Evolutionary conservation across 2,113 vertebrate species (phyloP), one percentile per base, ranked within the genome.

Genomic region (Takifugu flavidus): DNA sequence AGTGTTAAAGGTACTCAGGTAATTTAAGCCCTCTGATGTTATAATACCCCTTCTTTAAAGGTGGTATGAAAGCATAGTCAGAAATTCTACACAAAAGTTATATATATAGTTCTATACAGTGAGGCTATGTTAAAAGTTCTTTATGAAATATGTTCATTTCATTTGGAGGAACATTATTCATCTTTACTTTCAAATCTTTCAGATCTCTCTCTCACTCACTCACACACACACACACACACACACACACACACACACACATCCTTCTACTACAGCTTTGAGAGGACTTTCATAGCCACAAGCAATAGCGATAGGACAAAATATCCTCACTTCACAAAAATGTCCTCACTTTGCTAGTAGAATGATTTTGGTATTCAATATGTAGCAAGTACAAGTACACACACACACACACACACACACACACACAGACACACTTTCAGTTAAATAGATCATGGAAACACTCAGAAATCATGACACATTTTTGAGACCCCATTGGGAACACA

Each of bases 1-100:
- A 77, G 59, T 78, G 67, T 86, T 65, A 80, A 87, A 82, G 75
- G 74, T 78, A 82, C 88, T 89, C 88, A 88, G 85, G 88, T 87
- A 84, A 80, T 70, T 77, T 64, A 78, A 81, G 64, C 79, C 70
- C 56, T 77, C 70, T 77, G 67, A 84, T 79, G 66, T 82, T 67
- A 79, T 46, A 77, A 70, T 66, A 81, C 73, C 66, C 49, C 31
- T 72, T 76, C 66, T 78, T 60, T 61, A 72, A 66, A 15, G 13
- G 45, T 39, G 44, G 53, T 72, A 77, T 70, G 69, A 79, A 65
- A 71, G 56, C 63, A 54, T 52, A 59, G 49, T 66, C 57, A 59
- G 56, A 61, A 66, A 70, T 56, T 68, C 27, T 59, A 34, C 55
- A 46, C 59, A 56, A 67, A 64, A 46, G 14, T 69, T 58, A 62